Base-by-base conservation (phyloP, 2,113 vertebrate genomes). In the Cololabis saira region DNA sequence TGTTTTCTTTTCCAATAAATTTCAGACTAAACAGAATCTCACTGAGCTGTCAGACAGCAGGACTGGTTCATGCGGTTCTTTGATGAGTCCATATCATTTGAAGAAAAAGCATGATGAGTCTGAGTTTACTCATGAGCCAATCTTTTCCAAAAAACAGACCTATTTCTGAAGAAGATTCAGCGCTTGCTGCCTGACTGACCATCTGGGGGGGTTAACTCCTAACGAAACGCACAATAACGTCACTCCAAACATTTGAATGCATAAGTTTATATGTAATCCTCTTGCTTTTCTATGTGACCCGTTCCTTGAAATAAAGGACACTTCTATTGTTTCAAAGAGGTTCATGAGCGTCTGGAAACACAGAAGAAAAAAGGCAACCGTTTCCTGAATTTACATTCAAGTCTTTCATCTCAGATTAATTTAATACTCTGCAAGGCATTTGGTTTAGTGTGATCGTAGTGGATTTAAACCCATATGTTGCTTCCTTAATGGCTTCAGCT, bases 181-280 rank as follows among this genome's bases (percentile, higher is more conserved):
- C 18, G 61, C 41, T 24, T 47, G 17, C 50, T 62, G 51, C 43
- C 42, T 67, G 27, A 12, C 19, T 8, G 65, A 76, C 69, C 64
- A 65, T 62, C 75, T 80, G 78, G 59, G 5, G 24, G 24, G 24
- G 24, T 2, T 27, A 3, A 27, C 24, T 3, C 24, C 24, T 27
- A 27, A 27, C 24, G 3, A 27, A 3, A 27, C 24, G 5, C 24
- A 5, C 24, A 27, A 27, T 3, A 27, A 27, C 5, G 5, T 27
- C 24, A 27, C 24, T 27, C 24, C 24, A 27, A 27, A 27, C n/a
- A n/a, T 27, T 27, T 27, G 24, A 27, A 27, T 27, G 24, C 24
- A 27, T n/a, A n/a, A n/a, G n/a, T n/a, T n/a, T n/a, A n/a, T n/a
- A 66, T 56, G 72, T 51, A 65, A 63, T 71, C 67, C 61, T 40